Evolutionary conservation across 2,113 vertebrate species (phyloP), one percentile per base, ranked within the genome.

Genomic region (Ageneiosus marmoratus): DNA sequence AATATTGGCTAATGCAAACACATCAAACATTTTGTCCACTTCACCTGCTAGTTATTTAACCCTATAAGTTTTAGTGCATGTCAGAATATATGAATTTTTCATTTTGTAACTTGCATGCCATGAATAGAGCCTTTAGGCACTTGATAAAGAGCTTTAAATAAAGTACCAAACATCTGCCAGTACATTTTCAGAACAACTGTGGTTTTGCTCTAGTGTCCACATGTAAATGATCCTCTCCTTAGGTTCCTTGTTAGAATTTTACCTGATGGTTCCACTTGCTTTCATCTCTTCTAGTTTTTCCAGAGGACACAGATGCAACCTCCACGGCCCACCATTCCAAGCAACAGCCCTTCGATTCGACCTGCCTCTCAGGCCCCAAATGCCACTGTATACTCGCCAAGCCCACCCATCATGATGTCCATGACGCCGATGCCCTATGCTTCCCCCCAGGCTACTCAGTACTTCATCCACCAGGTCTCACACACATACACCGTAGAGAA

Each of bases 381-480:
- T 0, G 94, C 97, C 0, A 94, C 97, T 0, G 96, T 99, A 63
- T 99, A 98, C 88, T 95, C 96, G 82, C 91, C 96, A 72, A 99
- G 96, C 92, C 97, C 98, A 84, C 95, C 96, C 92, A 98, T 98
- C 94, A 98, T 99, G 97, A 99, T 99, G 98, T 95, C 91, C 94
- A 98, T 91, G 94, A 89, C 96, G 84, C 93, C 97, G 93, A 98
- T 99, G 97, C 95, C 97, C 85, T 99, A 98, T 86, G 94, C 95
- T 0, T 97, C 98, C 84, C 96, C 96, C 80, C 98, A 98, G 94
- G 95, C 97, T 55, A 92, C 96, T 77, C 98, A 97, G 92, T 99
- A 98, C 96, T 99, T 97, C 89, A 98, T 99, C 84, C 95, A 95
- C 72, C 98, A 97, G 97, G 98, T 88, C 58, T 72, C 56, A 41